phyloP scores from a whole-genome alignment of 2,888 invertebrate genomes.

The Eupithecia subumbrata region DNA sequence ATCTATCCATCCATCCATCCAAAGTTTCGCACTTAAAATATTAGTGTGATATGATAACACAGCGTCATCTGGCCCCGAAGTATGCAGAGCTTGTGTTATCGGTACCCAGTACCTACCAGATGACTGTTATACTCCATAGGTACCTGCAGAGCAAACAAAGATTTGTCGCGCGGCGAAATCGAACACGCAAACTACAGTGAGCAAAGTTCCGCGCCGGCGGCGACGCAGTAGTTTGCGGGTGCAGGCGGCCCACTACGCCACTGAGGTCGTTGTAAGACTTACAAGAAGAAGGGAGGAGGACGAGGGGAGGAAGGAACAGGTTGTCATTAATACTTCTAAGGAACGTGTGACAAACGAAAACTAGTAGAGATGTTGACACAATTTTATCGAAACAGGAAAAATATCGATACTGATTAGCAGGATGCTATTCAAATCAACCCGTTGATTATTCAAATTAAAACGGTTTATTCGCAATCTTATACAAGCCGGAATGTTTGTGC shows the following conservation, averaged over 20 bases:
- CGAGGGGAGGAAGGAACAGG: neutral
- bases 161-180: neutral
- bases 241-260: neutral
- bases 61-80: neutral
- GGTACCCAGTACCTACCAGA: neutral
- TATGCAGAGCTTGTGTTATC: neutral
- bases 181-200: neutral
- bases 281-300: no score
- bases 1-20: no score
- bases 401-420: conserved; percentile 18
- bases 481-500: conserved; percentile 26
- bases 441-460: conserved; percentile 29
- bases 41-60: neutral
- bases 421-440: conserved; percentile 15
- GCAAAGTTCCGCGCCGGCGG: no score
- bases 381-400: conserved; percentile 29
- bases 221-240: no score
- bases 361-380: conserved; percentile 15
- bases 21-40: no score
- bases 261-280: neutral
- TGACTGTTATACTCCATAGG: neutral
- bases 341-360: conserved; percentile 1
- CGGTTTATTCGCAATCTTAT: conserved; percentile 15
- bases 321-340: neutral
- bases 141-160: neutral